Evolutionary conservation across 2,113 vertebrate genomes (phyloP), one percentile per base, ranked within the genome.

Genomic region (Isichthys henryi): DNA sequence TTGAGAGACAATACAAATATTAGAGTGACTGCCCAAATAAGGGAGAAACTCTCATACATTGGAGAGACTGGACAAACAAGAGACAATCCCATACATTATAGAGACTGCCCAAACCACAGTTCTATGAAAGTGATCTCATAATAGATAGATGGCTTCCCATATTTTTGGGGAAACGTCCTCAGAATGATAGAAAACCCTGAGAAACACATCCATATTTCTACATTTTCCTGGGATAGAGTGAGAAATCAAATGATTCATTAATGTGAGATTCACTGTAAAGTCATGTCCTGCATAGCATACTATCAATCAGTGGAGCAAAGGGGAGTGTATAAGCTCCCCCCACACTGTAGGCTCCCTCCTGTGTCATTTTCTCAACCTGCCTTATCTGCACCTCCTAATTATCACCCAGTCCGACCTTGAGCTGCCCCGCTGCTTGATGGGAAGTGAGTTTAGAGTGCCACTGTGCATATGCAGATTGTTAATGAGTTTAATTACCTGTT

Each of bases 401-500:
- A 89, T 85, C 52, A 39, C 80, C 52, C 27, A 84, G 83, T 23
- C 50, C 13, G 35, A 80, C 74, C 74, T 80, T 80, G 74, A 80
- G 31, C 74, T 80, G 6, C 21, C 80, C 39, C n/a, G 53, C 80
- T 85, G 88, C 88, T 58, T 56, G 50, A 43, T 83, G 48, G 49
- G 45, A 23, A 83, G 74, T 45, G 50, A 89, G 74, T 10, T 39
- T 58, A 84, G 48, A 84, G 46, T 77, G 53, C 27, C 80, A 21
- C 80, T 31, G 80, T 82, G 53, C 80, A 89, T 62, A 84, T 85
- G 80, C 80, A 85, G 39, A 66, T 53, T 11, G 23, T 89, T 89
- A 89, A 89, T 89, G 45, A 89, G 35, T 89, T 84, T 80, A 43
- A 89, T 89, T 89, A 84, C 39, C 39, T 53, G 23, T 46, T 89